phyloP scores from a whole-genome alignment of 2,113 vertebrate species.

The Hucho hucho region DNA sequence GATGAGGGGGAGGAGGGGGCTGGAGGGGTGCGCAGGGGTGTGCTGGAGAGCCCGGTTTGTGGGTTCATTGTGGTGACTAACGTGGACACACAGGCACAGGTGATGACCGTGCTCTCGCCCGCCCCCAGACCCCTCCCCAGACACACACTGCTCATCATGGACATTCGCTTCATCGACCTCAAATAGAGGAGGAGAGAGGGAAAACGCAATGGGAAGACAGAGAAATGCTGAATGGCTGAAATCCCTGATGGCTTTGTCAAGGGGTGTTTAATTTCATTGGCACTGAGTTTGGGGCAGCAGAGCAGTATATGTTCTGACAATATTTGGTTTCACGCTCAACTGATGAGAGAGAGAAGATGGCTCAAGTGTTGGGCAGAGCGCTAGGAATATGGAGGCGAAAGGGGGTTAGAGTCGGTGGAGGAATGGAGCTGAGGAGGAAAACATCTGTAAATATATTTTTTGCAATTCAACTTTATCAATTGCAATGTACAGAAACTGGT shows the following conservation, averaged over 20 bases:
- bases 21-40: constrained; percentile 49
- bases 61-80: constrained; percentile 95
- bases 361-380: too few relatives aligned
- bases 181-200: constrained; percentile 64
- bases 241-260: too few relatives aligned
- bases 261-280: too few relatives aligned
- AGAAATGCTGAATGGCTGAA: not conserved
- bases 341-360: not conserved
- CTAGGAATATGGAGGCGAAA: too few relatives aligned
- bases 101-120: constrained; percentile 92
- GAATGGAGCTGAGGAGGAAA: not conserved
- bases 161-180: constrained; percentile 97
- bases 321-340: not conserved
- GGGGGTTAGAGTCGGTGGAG: not conserved
- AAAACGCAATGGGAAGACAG: not conserved
- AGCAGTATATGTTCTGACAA: too few relatives aligned
- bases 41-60: constrained; percentile 89
- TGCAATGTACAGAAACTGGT: not conserved
- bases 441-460: not conserved
- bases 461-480: not conserved
- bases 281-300: too few relatives aligned
- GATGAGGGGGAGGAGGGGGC: constrained; percentile 81
- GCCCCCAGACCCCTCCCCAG: constrained; percentile 90
- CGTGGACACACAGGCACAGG: constrained; percentile 89
- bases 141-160: constrained; percentile 96